Evolutionary conservation across 2,797 vertebrate species (phyloP).

Genomic region (Platyrinchus mystaceus): DNA sequence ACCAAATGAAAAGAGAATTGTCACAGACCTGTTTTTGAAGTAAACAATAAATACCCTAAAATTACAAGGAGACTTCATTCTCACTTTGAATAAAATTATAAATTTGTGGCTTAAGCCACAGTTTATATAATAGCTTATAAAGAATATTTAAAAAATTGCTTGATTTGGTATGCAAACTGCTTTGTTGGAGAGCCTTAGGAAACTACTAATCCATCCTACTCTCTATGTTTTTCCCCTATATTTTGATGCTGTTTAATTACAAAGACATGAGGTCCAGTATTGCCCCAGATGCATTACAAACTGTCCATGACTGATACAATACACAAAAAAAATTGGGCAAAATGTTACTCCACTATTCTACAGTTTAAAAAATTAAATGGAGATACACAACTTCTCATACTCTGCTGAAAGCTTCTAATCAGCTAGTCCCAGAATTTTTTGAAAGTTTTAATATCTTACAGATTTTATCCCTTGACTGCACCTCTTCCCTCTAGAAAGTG

Average conservation of each 20-base stretch:
- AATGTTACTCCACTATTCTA: background rate
- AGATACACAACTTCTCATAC: background rate
- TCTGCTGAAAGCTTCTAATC: background rate
- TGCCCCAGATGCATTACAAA: background rate
- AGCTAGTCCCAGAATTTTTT: background rate
- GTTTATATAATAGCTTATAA: background rate
- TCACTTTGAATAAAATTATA: background rate
- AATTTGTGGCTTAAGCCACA: background rate
- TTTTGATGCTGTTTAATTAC: background rate
- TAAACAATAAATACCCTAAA: background rate
- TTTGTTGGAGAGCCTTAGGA: background rate
- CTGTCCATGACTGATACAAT: background rate
- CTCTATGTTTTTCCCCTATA: background rate
- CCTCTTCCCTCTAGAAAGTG: background rate
- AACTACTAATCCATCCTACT: background rate
- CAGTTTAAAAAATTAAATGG: background rate
- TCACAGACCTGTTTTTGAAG: background rate
- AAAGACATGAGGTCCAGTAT: background rate
- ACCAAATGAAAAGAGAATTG: background rate
- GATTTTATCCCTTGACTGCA: background rate
- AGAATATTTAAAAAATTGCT: background rate
- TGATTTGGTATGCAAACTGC: background rate
- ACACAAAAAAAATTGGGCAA: background rate
- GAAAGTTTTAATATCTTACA: background rate
- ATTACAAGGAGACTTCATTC: background rate